Base-by-base conservation (phyloP, 2,888 invertebrate genomes). In the Drosophila ochracea region DNA sequence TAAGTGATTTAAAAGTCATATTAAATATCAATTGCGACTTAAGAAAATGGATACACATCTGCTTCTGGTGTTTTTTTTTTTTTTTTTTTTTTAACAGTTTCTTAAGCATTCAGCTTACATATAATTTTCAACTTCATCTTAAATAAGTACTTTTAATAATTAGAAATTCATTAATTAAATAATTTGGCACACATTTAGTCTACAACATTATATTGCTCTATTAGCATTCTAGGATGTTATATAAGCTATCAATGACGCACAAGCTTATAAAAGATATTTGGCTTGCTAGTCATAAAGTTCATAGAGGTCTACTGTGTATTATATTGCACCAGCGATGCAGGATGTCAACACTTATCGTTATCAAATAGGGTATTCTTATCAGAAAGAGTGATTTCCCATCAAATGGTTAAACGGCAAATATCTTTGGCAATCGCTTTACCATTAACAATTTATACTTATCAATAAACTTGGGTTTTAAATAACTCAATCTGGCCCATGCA, bases 291-390 rank as follows among this genome's bases (percentile, higher is more conserved):
- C 41, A 25, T 57, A 6, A 31, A 31, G 33, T 49, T 21, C 16
- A 5, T 37, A 10, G 21, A 47, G 9, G 43, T 50, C n/a, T 4
- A 19, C 11, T 50, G 6, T 25, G 57, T 13, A 2, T 16, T 33
- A 35, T 50, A 35, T 71, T 57, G 37, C 58, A 55, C 33, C 39
- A 16, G 33, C 30, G 31, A 63, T 55, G n/a, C 52, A 73, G 64
- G 68, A 74, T 61, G 30, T 47, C 16, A n/a, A 16, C 62, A 79
- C 52, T 74, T 74, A 21, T 33, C n/a, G 33, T 57, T 76, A 66
- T 72, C 72, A 47, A 47, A 21, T 19, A 4, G 47, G n/a, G 5
- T 25, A 4, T 21, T 25, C 25, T 54, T 53, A 52, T 47, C 43
- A 37, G 19, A 53, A 35, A 30, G 16, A 11, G 11, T 0, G 30